Evolutionary conservation across 2,888 invertebrate species (phyloP), one percentile per base, ranked within the genome.

Genomic region (Orgyia antiqua): DNA sequence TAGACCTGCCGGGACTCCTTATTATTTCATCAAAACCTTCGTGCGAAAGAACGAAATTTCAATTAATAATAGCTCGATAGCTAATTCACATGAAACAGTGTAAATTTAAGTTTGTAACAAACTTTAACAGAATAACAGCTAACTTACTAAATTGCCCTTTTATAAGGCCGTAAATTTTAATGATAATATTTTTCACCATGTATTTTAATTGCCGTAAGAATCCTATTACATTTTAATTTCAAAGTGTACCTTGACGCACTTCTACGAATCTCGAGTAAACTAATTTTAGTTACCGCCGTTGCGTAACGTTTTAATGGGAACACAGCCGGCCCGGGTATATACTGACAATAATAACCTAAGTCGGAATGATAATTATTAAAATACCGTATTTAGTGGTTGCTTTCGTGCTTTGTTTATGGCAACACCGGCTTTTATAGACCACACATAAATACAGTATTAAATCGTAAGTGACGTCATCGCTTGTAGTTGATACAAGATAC

Each of bases 361-460:
- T 52, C 42, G 46, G 51, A 42, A 51, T 51, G 55, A 51, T 62
- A 68, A 68, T 66, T 68, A 68, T 62, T 58, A 53, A 58, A 64
- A 58, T 54, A 39, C 58, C 54, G 46, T 56, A 56, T 58, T 59
- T 56, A 58, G 59, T 43, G 51, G 54, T 56, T 41, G 50, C 46
- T 58, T 41, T 50, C 54, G 52, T 49, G 54, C 40, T 39, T 32
- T 47, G 48, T 50, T 51, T 53, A 62, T 48, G 52, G 47, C 53
- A 54, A 48, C 47, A 46, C 48, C 42, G 39, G 40, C 42, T 59
- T 58, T 53, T 55, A 45, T 51, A 23, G 4, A 23, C 9, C 23
- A 23, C 10, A 9, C 23, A 10, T 6, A 15, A 20, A 4, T 20
- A n/a, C n/a, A 20, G 20, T 20, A 9, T 20, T 20, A n/a, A 6